These are phyloP conservation scores for Nomada fabriciana DNA, from an alignment of 2,888 invertebrate genomes.

Conservation along the genomic window DNA sequence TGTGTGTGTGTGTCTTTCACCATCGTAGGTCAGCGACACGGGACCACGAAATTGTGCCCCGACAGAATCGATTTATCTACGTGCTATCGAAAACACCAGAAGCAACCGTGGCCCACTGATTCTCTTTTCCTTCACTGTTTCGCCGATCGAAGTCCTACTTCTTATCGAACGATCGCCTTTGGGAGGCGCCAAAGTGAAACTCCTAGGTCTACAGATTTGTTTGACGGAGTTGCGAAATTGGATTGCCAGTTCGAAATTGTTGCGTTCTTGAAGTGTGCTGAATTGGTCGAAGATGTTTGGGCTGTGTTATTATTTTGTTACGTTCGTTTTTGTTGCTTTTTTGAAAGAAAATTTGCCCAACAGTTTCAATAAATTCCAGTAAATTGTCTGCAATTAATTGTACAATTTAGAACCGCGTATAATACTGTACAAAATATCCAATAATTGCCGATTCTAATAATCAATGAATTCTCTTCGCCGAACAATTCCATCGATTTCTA, in stretches of 20 bases:
- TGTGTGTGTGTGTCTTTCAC: not conserved
- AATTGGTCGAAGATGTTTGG: no score
- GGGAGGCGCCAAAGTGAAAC: no score
- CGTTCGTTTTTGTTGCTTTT: no score
- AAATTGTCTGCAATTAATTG: no score
- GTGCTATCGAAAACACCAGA: slow-evolving; percentile 30
- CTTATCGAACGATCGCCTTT: not conserved
- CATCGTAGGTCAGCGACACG: slow-evolving; percentile 51
- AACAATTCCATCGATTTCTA: no score
- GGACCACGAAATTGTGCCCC: slow-evolving; percentile 55
- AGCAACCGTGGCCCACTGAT: not conserved
- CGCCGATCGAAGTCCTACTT: slow-evolving; percentile 4
- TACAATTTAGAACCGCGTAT: no score
- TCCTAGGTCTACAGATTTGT: not conserved
- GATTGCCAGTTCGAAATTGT: not conserved
- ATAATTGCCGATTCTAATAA: no score
- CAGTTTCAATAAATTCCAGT: no score
- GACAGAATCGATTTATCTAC: slow-evolving; percentile 50
- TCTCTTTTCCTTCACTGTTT: not conserved
- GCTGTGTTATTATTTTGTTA: no score
- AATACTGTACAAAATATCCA: no score
- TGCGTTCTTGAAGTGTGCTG: not conserved
- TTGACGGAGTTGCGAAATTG: slow-evolving; percentile 1
- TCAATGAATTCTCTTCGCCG: no score
- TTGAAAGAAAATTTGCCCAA: no score